Percentiles rank a stretch among this genome's conserved stretches.
Evolutionary conservation across 2,888 invertebrate species (phyloP).

Genomic region (Ecliptopera silaceata): DNA sequence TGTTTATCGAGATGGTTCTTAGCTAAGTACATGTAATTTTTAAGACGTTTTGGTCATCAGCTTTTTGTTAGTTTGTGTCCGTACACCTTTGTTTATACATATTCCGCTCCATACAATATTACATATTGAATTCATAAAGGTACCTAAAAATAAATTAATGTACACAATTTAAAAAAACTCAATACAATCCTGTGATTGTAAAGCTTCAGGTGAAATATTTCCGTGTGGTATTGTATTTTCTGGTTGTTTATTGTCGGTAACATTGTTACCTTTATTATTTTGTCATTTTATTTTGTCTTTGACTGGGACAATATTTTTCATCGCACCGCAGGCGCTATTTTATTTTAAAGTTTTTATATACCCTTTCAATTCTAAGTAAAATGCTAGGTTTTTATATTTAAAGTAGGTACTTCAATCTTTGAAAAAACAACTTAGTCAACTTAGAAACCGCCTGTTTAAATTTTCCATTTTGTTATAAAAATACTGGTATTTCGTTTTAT

Average conservation of each 20-base stretch:
- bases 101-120: too few relatives aligned
- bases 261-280: conserved; percentile 19
- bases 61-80: too few relatives aligned
- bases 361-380: conserved; percentile 28
- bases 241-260: conserved; percentile 24
- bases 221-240: conserved; percentile 32
- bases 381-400: too few relatives aligned
- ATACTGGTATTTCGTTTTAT: too few relatives aligned
- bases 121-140: too few relatives aligned
- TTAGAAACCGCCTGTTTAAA: too few relatives aligned
- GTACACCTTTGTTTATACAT: too few relatives aligned
- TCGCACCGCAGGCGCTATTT: conserved; percentile 30
- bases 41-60: too few relatives aligned
- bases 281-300: conserved; percentile 2
- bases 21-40: too few relatives aligned
- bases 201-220: conserved; percentile 29
- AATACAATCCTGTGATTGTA: conserved; percentile 25
- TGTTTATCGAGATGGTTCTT: too few relatives aligned
- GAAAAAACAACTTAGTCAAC: too few relatives aligned
- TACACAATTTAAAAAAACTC: conserved; percentile 25
- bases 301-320: conserved; percentile 23
- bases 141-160: neutral
- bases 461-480: too few relatives aligned
- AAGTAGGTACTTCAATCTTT: neutral
- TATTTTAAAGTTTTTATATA: conserved; percentile 32